A percentile compares a stretch with the other conserved stretches of the same genome.
Evolutionary conservation across 2,797 vertebrate genomes (phyloP).

Genomic region (Malacoraja senta): DNA sequence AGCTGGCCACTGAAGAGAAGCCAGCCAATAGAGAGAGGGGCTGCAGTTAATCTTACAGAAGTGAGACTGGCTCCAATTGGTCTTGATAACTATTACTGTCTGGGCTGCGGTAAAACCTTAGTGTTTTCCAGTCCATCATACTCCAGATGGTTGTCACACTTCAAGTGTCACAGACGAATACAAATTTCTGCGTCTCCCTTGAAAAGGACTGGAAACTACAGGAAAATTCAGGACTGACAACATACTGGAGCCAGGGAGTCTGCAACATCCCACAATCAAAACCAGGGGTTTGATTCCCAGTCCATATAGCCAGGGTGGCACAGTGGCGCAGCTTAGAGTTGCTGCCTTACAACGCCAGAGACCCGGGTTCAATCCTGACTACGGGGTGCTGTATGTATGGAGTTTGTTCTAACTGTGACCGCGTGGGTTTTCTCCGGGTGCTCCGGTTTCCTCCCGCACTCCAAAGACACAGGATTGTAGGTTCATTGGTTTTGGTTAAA

Average conservation of each 20-base stretch:
- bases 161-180: slow-evolving; percentile 26
- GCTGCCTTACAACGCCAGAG: too few relatives aligned
- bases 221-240: neutral
- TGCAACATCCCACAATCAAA: slow-evolving; percentile 9
- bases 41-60: slow-evolving; percentile 12
- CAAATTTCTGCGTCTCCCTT: neutral
- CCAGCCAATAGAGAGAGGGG: neutral
- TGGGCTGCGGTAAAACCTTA: neutral
- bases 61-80: neutral
- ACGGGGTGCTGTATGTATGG: too few relatives aligned
- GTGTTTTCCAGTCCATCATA: neutral
- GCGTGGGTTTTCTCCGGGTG: too few relatives aligned
- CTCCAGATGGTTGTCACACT: slow-evolving; percentile 15
- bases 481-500: too few relatives aligned
- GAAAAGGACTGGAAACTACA: slow-evolving; percentile 13
- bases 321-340: too few relatives aligned
- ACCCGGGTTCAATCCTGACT: too few relatives aligned
- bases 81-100: neutral
- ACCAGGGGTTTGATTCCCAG: neutral
- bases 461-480: too few relatives aligned
- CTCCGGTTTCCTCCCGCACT: too few relatives aligned
- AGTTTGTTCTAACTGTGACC: too few relatives aligned
- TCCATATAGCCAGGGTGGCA: neutral
- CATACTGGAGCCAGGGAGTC: neutral
- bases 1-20: neutral